These are phyloP conservation scores for Melanogrammus aeglefinus DNA, from an alignment of 2,797 vertebrate genomes.

Conservation along the genomic window DNA sequence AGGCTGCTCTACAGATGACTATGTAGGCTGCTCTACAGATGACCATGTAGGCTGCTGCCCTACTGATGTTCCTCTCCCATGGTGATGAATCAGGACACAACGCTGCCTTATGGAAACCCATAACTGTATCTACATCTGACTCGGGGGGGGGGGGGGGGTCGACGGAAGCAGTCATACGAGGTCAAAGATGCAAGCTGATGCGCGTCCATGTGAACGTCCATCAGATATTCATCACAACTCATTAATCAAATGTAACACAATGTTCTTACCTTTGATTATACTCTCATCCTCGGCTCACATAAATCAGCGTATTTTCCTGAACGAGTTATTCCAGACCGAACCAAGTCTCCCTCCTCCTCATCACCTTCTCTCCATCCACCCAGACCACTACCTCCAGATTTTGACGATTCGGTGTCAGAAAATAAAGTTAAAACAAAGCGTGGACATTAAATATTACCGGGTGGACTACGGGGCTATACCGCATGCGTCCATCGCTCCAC, in stretches of 20 bases:
- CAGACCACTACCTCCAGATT: not conserved
- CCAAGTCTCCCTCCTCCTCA: not conserved
- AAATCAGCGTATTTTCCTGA: not conserved
- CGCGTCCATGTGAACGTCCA: no score
- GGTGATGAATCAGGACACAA: conserved; percentile 2
- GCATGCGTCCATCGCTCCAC: not conserved
- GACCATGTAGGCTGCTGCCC: no score
- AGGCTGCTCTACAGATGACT: no score
- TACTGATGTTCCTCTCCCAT: not conserved
- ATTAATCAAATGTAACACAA: not conserved
- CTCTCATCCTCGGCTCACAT: not conserved
- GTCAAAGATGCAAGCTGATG: no score
- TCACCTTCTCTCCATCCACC: not conserved
- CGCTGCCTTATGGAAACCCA: no score
- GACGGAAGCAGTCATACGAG: no score
- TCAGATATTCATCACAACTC: not conserved
- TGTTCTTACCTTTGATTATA: not conserved
- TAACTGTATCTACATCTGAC: no score
- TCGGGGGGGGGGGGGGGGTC: no score
- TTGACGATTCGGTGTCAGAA: not conserved
- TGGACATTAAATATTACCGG: not conserved
- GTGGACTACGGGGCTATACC: not conserved
- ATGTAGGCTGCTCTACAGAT: no score
- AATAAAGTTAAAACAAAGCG: not conserved
- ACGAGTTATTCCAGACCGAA: not conserved